Base-by-base conservation (phyloP, 2,797 vertebrate species). In the Phoebastria nigripes region DNA sequence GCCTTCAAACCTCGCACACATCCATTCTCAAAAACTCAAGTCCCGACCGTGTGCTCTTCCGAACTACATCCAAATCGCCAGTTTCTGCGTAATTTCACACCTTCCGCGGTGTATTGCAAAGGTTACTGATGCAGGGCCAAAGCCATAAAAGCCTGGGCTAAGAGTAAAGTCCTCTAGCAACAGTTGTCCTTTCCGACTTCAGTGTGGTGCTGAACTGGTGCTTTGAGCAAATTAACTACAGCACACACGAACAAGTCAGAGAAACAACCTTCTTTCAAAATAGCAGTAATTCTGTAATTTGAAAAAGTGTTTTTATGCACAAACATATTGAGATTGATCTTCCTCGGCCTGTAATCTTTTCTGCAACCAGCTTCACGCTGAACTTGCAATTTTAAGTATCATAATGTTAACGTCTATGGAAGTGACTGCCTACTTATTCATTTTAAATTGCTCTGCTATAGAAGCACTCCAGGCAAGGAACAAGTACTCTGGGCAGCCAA, bases 21-120 rank as follows among this genome's bases (percentile, higher is more conserved):
- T 2, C 59, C 29, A 5, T 3, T 19, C 66, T 47, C 22, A 20
- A 18, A 21, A 26, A 0, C 33, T 16, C 22, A 0, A 1, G 8
- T 7, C n/a, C 65, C 5, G 2, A 11, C 47, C 1, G 1, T 2
- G 76, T 11, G 77, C 47, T 58, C 33, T 71, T 20, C 62, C 20
- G 46, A 90, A 6, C 13, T 47, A 10, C 62, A 2, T 17, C 70
- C 89, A 61, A 4, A 6, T 0, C 4, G 0, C 8, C 62, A 0
- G 18, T 10, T 42, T 16, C 67, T 51, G 72, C 24, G 3, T 2
- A 25, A 6, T 19, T n/a, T 47, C 35, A 3, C 69, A 8, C 18
- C 61, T 29, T 18, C 63, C 0, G 1, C 0, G 1, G 28, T 1
- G 24, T 1, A 3, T 0, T 4, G 49, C 7, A 72, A n/a, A 16